phyloP scores from a whole-genome alignment of 2,797 vertebrate species.

The Coranthus polyacanthus region DNA sequence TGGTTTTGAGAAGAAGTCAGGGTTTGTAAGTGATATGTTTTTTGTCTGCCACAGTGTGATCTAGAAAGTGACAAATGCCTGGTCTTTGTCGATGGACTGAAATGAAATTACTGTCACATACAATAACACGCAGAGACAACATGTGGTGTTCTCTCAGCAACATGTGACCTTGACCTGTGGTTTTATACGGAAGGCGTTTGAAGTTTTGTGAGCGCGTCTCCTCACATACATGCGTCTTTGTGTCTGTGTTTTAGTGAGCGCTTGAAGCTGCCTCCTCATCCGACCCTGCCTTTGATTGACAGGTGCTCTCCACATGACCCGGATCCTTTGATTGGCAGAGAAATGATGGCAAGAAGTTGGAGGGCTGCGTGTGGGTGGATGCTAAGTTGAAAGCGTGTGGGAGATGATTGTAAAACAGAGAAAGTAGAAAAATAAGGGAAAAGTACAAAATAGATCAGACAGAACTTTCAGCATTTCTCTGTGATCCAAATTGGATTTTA shows the following conservation, averaged over 20 bases:
- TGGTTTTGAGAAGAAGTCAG: too few species aligned
- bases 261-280: slow-evolving; percentile 36
- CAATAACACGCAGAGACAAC: background rate
- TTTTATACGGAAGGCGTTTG: slow-evolving; percentile 1
- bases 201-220: slow-evolving; percentile 16
- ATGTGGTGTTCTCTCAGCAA: slow-evolving; percentile 6
- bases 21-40: too few species aligned
- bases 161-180: slow-evolving; percentile 25
- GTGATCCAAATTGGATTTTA: slow-evolving; percentile 10
- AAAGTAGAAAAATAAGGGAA: background rate
- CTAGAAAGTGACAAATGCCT: background rate
- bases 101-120: background rate
- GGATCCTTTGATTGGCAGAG: slow-evolving; percentile 47
- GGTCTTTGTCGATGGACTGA: background rate
- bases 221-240: background rate
- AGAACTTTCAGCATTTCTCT: background rate
- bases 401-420: slow-evolving; percentile 31
- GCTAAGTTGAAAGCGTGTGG: slow-evolving; percentile 18
- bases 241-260: background rate
- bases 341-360: slow-evolving; percentile 17
- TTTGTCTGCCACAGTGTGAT: background rate
- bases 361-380: slow-evolving; percentile 16
- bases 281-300: slow-evolving; percentile 51
- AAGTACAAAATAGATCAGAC: slow-evolving; percentile 3
- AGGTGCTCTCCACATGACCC: slow-evolving; percentile 24